phyloP scores from a whole-genome alignment of 2,113 vertebrate genomes.

The Vulpes vulpes region DNA sequence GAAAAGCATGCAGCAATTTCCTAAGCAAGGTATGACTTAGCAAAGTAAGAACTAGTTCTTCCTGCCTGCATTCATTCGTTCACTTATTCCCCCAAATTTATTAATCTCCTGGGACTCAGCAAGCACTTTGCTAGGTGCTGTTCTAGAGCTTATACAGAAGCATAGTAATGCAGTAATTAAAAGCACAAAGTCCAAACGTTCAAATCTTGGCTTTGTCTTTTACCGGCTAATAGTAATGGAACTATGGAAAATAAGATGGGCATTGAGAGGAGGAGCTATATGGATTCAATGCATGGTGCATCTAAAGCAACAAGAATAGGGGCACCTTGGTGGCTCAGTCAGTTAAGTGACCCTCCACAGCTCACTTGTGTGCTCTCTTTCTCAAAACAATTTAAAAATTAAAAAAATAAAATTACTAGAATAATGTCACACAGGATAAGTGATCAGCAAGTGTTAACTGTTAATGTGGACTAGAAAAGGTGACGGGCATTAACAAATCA shows the following conservation, averaged over 20 bases:
- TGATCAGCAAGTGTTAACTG: neutral
- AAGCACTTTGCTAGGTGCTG: neutral
- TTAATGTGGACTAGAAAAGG: neutral
- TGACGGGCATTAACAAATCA: neutral
- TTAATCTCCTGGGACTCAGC: neutral
- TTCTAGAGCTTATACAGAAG: neutral
- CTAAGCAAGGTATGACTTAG: neutral
- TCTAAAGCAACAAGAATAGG: neutral
- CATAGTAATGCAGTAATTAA: accelerated
- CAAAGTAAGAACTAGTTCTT: neutral
- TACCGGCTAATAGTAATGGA: neutral
- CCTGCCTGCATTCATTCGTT: neutral
- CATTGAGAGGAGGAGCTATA: accelerated
- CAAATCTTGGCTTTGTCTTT: neutral
- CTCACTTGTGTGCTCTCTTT: neutral
- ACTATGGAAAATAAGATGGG: neutral
- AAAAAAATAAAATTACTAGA: neutral
- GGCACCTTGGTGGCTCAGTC: neutral
- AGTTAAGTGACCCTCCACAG: neutral
- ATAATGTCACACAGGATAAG: accelerated
- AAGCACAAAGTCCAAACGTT: neutral
- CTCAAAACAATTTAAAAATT: neutral
- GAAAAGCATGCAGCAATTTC: neutral
- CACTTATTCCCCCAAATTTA: neutral
- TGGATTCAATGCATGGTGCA: neutral